phyloP scores from a whole-genome alignment of 2,888 invertebrate species.

The Theretra japonica region DNA sequence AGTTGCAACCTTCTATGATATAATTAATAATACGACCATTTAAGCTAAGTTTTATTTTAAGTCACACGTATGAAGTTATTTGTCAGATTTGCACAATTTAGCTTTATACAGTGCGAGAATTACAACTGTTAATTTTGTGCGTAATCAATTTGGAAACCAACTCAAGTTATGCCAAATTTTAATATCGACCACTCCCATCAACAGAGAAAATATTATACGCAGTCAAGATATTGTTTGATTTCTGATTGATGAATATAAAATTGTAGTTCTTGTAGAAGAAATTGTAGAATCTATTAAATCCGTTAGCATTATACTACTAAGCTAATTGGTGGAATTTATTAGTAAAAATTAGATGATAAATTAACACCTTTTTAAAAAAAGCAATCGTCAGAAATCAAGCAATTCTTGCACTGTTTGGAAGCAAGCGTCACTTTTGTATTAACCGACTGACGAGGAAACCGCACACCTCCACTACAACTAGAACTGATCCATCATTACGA shows the following conservation, averaged over 20 bases:
- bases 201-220: neutral
- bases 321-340: neutral
- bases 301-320: neutral
- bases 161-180: neutral
- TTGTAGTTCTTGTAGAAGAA: too few relatives aligned
- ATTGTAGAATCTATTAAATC: too few relatives aligned
- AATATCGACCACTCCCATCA: neutral
- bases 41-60: neutral
- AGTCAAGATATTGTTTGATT: neutral
- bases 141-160: neutral
- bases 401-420: neutral
- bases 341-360: too few relatives aligned
- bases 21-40: neutral
- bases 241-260: neutral
- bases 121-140: neutral
- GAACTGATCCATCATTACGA: constrained; percentile 52
- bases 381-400: neutral
- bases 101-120: neutral
- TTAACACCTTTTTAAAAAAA: neutral
- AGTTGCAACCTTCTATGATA: neutral
- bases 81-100: neutral
- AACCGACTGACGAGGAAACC: neutral
- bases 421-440: neutral
- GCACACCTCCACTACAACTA: constrained; percentile 37
- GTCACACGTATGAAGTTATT: neutral